A percentile compares a stretch with the other conserved stretches of the same genome.
phyloP scores from a whole-genome alignment of 2,113 vertebrate genomes.

The Cygnus buccinator region DNA sequence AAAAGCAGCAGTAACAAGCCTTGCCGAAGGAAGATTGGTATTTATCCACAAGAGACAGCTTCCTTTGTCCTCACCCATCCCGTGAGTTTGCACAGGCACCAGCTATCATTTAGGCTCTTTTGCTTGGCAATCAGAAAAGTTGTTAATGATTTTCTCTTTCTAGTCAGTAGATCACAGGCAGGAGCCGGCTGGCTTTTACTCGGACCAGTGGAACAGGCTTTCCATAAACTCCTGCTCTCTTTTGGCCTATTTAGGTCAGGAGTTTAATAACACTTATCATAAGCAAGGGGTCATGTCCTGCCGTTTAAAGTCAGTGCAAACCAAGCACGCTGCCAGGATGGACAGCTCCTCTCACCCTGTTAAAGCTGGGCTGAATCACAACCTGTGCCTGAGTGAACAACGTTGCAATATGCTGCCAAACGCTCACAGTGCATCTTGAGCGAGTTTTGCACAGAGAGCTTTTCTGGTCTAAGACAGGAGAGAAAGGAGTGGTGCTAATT shows the following conservation, averaged over 20 bases:
- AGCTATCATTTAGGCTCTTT: not conserved
- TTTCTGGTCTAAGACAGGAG: slow-evolving; percentile 43
- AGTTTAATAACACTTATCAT: slow-evolving; percentile 24
- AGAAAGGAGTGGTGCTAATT: not conserved
- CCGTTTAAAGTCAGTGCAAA: not conserved
- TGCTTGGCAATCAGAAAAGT: not conserved
- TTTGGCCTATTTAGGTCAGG: not conserved
- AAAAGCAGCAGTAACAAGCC: not conserved
- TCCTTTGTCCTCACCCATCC: not conserved
- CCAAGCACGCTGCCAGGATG: not conserved
- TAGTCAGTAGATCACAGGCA: not conserved
- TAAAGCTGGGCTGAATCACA: slow-evolving; percentile 31
- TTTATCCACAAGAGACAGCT: not conserved
- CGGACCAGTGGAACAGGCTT: not conserved
- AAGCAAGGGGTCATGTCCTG: not conserved
- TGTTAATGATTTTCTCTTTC: not conserved
- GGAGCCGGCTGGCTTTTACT: not conserved
- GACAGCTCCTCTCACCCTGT: not conserved
- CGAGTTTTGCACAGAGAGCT: slow-evolving; percentile 26
- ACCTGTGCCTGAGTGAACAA: slow-evolving; percentile 15
- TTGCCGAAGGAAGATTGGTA: not conserved
- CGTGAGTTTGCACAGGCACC: not conserved
- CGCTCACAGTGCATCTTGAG: slow-evolving; percentile 34
- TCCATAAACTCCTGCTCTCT: not conserved
- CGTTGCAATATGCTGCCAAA: slow-evolving; percentile 50